Evolutionary conservation across 2,888 invertebrate genomes (phyloP).

Genomic region (Timandra comae): DNA sequence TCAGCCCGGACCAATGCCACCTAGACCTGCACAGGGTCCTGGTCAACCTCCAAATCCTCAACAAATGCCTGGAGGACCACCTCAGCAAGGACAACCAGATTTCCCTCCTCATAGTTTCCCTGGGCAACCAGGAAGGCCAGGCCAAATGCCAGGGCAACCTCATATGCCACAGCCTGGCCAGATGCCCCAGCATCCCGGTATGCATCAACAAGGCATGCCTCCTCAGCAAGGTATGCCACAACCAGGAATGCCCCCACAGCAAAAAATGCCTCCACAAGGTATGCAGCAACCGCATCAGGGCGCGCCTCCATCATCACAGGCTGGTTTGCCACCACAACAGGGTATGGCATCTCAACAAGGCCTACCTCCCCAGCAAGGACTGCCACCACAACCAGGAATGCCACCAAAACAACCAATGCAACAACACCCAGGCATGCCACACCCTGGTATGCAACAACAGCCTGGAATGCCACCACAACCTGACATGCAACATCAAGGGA

Average conservation of each 20-base stretch:
- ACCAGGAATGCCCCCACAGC: constrained; percentile 17
- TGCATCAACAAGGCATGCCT: constrained; percentile 21
- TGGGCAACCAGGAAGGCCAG: constrained; percentile 23
- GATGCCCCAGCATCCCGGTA: constrained; percentile 22
- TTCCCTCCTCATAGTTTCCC: constrained; percentile 24
- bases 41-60: constrained; percentile 14
- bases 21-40: constrained; percentile 23
- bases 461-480: constrained; percentile 17
- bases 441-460: constrained; percentile 29
- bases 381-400: constrained; percentile 20
- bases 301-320: constrained; percentile 5
- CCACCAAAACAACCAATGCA: constrained; percentile 17
- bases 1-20: constrained; percentile 22
- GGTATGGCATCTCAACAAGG: constrained; percentile 6
- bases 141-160: constrained; percentile 16
- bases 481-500: too few species aligned
- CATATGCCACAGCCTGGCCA: constrained; percentile 19
- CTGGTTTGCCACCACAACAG: constrained; percentile 22
- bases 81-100: constrained; percentile 24
- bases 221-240: constrained; percentile 25
- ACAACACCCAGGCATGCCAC: constrained; percentile 21
- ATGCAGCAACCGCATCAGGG: constrained; percentile 1
- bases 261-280: constrained; percentile 24
- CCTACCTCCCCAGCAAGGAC: constrained; percentile 18
- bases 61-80: constrained; percentile 12